Evolutionary conservation across 2,797 vertebrate genomes (phyloP).

Genomic region (Centropyge bicolor): DNA sequence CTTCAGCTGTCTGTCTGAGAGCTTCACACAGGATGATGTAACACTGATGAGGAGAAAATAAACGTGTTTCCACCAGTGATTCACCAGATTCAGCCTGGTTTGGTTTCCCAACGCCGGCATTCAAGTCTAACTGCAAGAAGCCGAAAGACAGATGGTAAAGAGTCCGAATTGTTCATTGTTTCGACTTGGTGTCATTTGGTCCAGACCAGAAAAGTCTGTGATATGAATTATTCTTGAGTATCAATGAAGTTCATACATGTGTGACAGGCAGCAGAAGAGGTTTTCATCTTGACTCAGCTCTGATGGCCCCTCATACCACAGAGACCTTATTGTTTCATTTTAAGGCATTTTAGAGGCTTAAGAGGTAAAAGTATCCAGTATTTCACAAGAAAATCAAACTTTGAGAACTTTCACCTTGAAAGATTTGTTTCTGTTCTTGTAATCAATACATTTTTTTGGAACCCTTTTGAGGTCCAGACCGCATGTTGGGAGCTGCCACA

Average conservation of each 20-base stretch:
- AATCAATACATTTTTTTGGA: not conserved
- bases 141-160: not conserved
- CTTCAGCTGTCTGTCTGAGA: not conserved
- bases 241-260: not conserved
- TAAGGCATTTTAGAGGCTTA: too few species aligned
- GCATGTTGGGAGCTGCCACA: not conserved
- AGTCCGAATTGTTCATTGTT: not conserved
- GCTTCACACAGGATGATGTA: not conserved
- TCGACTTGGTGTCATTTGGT: not conserved
- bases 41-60: constrained; percentile 22
- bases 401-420: too few species aligned
- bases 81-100: constrained; percentile 5
- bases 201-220: not conserved
- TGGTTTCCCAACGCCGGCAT: not conserved
- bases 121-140: not conserved
- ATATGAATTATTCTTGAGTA: not conserved
- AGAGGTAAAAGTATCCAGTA: too few species aligned
- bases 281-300: not conserved
- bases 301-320: not conserved
- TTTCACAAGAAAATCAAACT: too few species aligned
- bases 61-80: not conserved
- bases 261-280: not conserved
- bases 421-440: not conserved
- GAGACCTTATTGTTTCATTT: too few species aligned
- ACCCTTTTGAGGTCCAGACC: not conserved